A percentile compares a stretch with the other conserved stretches of the same genome.
phyloP scores from a whole-genome alignment of 2,888 invertebrate genomes.

The Allacma fusca region DNA sequence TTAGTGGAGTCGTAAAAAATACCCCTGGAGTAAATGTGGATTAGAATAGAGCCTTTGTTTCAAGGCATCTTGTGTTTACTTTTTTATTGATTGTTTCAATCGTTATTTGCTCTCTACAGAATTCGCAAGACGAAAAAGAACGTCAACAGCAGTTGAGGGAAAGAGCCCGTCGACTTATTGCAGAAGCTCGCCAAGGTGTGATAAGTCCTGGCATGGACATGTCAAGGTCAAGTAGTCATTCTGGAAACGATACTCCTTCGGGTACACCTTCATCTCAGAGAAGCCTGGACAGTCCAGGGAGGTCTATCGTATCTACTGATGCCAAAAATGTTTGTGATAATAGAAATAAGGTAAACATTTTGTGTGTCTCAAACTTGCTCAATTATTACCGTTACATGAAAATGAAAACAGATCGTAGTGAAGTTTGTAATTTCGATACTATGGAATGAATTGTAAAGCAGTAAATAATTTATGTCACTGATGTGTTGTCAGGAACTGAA shows the following conservation, averaged over 20 bases:
- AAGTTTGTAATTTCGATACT: not conserved
- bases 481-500: conserved; percentile 65
- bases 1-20: not conserved
- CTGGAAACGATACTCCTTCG: conserved; percentile 57
- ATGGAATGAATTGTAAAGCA: no score
- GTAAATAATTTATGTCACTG: no score
- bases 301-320: conserved; percentile 47
- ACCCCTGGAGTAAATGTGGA: not conserved
- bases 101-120: conserved; percentile 36
- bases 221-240: conserved; percentile 58
- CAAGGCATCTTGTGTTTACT: no score
- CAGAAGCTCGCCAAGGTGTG: conserved; percentile 78
- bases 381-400: no score
- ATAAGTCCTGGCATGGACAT: conserved; percentile 63
- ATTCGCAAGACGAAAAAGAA: conserved; percentile 77
- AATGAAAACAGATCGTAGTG: no score
- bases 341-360: conserved; percentile 50
- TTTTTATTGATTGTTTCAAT: not conserved
- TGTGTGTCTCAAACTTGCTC: no score
- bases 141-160: conserved; percentile 85
- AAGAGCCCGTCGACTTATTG: conserved; percentile 86
- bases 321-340: conserved; percentile 60
- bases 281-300: conserved; percentile 57
- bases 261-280: conserved; percentile 51
- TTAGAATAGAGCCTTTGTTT: not conserved